phyloP scores from a whole-genome alignment of 2,797 vertebrate species.

The Ambastaia sidthimunki region DNA sequence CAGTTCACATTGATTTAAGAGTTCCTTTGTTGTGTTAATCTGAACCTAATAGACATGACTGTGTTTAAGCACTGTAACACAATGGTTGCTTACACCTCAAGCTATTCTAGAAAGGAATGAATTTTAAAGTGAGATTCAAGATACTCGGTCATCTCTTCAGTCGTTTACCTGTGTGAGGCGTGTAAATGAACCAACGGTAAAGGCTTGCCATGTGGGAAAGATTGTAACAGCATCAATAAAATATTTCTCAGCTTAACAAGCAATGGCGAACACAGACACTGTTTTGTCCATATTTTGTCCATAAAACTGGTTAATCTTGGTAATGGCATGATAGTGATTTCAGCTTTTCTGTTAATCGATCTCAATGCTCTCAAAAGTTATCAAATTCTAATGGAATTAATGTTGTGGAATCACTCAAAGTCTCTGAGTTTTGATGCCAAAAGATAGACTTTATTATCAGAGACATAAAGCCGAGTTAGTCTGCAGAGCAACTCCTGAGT shows the following conservation, averaged over 20 bases:
- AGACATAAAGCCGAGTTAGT: no score
- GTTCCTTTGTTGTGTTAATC: slow-evolving; percentile 54
- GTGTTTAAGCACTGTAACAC: slow-evolving; percentile 49
- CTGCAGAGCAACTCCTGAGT: no score
- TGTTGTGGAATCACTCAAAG: no score
- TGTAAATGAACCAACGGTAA: slow-evolving; percentile 45
- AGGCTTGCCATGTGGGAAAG: slow-evolving; percentile 58
- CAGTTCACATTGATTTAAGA: slow-evolving; percentile 54
- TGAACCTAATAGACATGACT: slow-evolving; percentile 51
- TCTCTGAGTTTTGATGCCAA: no score
- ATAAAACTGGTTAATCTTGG: neutral
- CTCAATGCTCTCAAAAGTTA: slow-evolving; percentile 47
- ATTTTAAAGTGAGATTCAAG: slow-evolving; percentile 40
- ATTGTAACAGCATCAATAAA: slow-evolving; percentile 65
- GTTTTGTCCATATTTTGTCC: slow-evolving; percentile 59
- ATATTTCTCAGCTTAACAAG: slow-evolving; percentile 63
- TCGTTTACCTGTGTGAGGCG: slow-evolving; percentile 56
- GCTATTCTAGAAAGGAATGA: slow-evolving; percentile 47
- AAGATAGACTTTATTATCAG: no score
- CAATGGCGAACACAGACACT: slow-evolving; percentile 53
- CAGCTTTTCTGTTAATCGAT: slow-evolving; percentile 56
- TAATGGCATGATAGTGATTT: slow-evolving; percentile 54
- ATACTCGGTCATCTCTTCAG: slow-evolving; percentile 52
- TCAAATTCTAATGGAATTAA: slow-evolving; percentile 51
- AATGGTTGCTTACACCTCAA: slow-evolving; percentile 57